phyloP scores from a whole-genome alignment of 2,113 vertebrate genomes.

The Campylorhamphus procurvoides region DNA sequence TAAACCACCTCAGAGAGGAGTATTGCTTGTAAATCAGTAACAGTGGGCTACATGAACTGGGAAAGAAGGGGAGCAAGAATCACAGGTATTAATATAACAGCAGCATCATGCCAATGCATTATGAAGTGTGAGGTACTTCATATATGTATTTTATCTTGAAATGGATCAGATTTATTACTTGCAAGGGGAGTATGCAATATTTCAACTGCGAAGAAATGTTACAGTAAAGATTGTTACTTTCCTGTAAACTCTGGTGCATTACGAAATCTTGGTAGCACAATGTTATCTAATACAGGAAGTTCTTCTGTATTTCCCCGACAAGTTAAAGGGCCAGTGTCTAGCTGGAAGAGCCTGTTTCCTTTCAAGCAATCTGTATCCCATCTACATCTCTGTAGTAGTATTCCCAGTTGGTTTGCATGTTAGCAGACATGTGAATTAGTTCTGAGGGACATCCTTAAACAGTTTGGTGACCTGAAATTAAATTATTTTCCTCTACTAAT shows the following conservation, averaged over 20 bases:
- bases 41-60: neutral
- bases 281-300: neutral
- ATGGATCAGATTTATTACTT: neutral
- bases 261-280: neutral
- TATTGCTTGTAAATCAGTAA: neutral
- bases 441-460: neutral
- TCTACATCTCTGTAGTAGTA: neutral
- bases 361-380: neutral
- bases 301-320: neutral
- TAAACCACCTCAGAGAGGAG: neutral
- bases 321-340: neutral
- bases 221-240: neutral
- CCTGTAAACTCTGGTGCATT: neutral
- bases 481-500: neutral
- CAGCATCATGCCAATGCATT: neutral
- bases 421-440: neutral
- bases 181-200: neutral
- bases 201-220: neutral
- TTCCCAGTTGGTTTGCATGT: neutral
- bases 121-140: neutral
- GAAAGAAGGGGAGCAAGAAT: neutral
- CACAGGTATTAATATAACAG: neutral
- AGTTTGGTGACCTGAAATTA: neutral
- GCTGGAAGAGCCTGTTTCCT: neutral
- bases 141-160: neutral